These are phyloP conservation scores for Maccullochella peelii DNA, from an alignment of 2,113 vertebrate genomes.

Conservation along the genomic window DNA sequence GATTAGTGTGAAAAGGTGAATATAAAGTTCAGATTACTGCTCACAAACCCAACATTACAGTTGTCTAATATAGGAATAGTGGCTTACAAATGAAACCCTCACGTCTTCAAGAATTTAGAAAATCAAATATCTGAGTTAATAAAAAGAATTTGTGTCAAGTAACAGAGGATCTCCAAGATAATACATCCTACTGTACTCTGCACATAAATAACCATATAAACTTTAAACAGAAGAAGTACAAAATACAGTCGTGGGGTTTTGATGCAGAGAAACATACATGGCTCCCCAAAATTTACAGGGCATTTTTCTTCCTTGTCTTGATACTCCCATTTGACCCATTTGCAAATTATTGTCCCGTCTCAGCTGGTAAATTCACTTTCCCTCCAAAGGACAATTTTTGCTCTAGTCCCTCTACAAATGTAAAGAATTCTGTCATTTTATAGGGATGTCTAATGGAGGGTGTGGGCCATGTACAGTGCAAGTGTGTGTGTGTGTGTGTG, in stretches of 20 bases:
- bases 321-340: constrained; percentile 47
- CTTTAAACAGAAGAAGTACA: background rate
- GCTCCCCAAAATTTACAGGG: constrained; percentile 41
- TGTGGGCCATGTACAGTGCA: constrained; percentile 10
- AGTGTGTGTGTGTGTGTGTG: constrained; percentile 44
- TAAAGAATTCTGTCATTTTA: constrained; percentile 67
- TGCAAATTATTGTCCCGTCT: constrained; percentile 63
- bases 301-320: constrained; percentile 58
- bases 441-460: constrained; percentile 32
- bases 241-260: constrained; percentile 3
- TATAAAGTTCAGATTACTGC: background rate
- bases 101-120: background rate
- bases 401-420: constrained; percentile 50
- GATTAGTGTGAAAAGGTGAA: background rate
- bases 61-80: background rate
- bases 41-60: background rate
- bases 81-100: background rate
- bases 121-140: background rate
- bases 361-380: constrained; percentile 64
- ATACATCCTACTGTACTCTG: background rate
- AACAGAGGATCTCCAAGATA: background rate
- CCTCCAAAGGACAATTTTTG: constrained; percentile 39
- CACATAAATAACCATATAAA: constrained; percentile 15
- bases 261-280: constrained; percentile 40
- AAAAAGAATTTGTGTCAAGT: background rate